phyloP scores from a whole-genome alignment of 1,140 invertebrate genomes.

The Drosophila cardini region DNA sequence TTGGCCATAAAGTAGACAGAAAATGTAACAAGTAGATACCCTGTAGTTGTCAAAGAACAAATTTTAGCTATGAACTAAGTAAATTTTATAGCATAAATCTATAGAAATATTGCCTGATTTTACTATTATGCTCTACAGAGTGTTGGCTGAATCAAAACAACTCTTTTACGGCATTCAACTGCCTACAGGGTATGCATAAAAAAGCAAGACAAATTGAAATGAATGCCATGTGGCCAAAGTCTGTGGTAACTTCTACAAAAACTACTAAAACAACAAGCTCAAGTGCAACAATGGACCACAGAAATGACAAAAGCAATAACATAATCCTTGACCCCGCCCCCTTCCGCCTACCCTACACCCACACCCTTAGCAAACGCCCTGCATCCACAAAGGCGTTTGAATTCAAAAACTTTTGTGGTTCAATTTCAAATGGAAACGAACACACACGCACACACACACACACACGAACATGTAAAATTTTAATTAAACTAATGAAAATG shows the following conservation, averaged over 20 bases:
- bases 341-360: neutral
- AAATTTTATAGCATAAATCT: no score
- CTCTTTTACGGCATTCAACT: neutral
- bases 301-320: constrained; percentile 70
- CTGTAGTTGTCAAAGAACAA: no score
- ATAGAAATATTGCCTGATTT: no score
- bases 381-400: constrained; percentile 1
- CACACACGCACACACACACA: constrained; percentile 22
- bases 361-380: neutral
- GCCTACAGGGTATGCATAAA: constrained; percentile 28
- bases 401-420: constrained; percentile 73
- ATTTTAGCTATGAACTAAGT: no score
- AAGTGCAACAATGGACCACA: constrained; percentile 62
- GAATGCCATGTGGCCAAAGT: constrained; percentile 76
- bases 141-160: no score
- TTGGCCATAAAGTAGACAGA: constrained; percentile 1
- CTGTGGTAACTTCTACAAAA: constrained; percentile 44
- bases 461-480: constrained; percentile 61
- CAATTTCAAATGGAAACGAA: constrained; percentile 75
- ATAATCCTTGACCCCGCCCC: constrained; percentile 63
- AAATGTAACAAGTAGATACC: neutral
- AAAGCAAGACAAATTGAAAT: constrained; percentile 74
- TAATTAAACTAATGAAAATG: constrained; percentile 83
- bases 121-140: no score
- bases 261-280: constrained; percentile 23